Evolutionary conservation across 2,888 invertebrate species (phyloP), one percentile per base, ranked within the genome.

Genomic region (Muscina levida): DNA sequence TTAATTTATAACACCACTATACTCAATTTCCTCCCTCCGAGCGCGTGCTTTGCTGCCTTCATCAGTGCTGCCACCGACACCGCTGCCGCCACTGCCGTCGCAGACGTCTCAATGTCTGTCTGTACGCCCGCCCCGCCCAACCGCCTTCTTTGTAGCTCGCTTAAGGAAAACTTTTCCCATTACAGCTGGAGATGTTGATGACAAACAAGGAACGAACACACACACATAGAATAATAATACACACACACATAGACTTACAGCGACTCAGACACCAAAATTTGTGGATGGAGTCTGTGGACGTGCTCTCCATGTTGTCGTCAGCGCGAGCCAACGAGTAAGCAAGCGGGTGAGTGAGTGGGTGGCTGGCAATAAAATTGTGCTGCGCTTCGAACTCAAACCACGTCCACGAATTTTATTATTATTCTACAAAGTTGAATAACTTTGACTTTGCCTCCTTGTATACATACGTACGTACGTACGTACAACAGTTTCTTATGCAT

Each of bases 1-100:
- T 89, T 88, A 88, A 88, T 88, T 88, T 88, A 88, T 88, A 87
- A 87, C 85, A 84, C 82, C 83, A 77, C 76, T 76, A 31, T 31
- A 31, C 31, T 5, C 31, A 31, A 31, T 31, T 31, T 8, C 31
- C 74, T 70, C 59, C 70, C 76, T 75, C 70, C 79, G 48, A 17
- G 22, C 66, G 51, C 31, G 26, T 39, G 62, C 31, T 17, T 31
- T 39, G 19, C 22, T 44, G 26, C 62, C 51, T 72, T 78, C n/a
- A n/a, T n/a, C n/a, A n/a, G n/a, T n/a, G n/a, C n/a, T 44, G 59
- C 72, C 70, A 39, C 62, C 37, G 13, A 11, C 51, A 67, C 56
- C 46, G 22, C 56, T 56, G 72, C 56, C 65, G 51, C 44, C 26
- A 84, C 82, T 83, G 82, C 77, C 83, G 74, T 75, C 81, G 53